Conservation (phyloP, 2,113 vertebrate species). For the Balaenoptera acutorostrata region DNA sequence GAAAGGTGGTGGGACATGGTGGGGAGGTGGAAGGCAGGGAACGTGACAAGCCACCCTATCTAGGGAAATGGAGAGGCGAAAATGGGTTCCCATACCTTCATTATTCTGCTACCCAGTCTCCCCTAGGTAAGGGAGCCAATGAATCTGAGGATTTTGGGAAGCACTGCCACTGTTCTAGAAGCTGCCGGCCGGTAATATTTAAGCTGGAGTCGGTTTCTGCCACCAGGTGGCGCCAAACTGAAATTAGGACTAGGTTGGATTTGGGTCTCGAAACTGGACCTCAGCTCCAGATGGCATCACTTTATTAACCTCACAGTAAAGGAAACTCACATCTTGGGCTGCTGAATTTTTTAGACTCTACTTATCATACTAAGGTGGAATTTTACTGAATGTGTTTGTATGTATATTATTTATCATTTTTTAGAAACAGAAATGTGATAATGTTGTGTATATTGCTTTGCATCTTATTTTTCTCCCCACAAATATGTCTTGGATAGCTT, state of each 20-base stretch:
- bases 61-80: not conserved
- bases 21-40: not conserved
- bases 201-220: not conserved
- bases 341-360: not conserved
- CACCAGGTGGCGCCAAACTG: not conserved
- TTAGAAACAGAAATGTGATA: not conserved
- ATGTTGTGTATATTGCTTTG: not conserved
- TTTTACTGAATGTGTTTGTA: not conserved
- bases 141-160: not conserved
- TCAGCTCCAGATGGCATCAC: not conserved
- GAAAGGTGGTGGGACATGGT: not conserved
- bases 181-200: not conserved
- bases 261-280: not conserved
- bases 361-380: not conserved
- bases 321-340: not conserved
- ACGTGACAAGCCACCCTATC: not conserved
- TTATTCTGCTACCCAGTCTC: not conserved
- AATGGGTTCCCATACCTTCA: not conserved
- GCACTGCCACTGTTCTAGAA: not conserved
- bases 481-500: not conserved
- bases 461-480: not conserved
- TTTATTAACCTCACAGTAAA: not conserved
- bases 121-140: not conserved
- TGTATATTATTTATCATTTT: not conserved
- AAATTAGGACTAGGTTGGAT: not conserved